phyloP scores from a whole-genome alignment of 2,888 invertebrate species.

The Hypsopygia costalis region DNA sequence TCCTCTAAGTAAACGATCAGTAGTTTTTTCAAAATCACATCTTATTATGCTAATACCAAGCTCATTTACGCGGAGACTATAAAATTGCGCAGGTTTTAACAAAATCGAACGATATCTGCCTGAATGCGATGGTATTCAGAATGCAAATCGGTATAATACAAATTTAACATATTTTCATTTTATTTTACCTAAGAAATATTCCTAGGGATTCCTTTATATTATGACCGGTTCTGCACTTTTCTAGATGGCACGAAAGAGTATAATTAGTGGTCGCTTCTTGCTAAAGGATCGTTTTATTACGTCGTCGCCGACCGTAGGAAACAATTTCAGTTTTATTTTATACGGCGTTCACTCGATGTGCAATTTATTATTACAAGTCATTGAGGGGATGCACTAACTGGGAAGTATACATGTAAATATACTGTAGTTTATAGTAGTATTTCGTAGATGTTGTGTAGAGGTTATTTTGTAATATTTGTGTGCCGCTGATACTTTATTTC shows the following conservation, averaged over 20 bases:
- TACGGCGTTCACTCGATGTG: no score
- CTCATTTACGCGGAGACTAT: background rate
- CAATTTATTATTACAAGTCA: no score
- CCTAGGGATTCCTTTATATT: background rate
- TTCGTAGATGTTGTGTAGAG: no score
- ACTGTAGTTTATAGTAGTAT: no score
- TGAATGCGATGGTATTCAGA: conserved; percentile 3
- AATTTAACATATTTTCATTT: conserved; percentile 1
- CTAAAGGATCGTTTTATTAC: background rate
- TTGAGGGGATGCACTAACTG: no score
- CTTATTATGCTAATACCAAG: background rate
- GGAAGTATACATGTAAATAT: no score
- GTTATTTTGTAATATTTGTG: no score
- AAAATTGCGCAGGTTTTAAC: background rate
- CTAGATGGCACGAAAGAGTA: background rate
- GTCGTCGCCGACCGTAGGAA: background rate
- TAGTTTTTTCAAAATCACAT: background rate
- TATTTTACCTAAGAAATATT: background rate
- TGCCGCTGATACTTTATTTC: no score
- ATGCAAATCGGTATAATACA: conserved; percentile 9
- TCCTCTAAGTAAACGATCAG: background rate
- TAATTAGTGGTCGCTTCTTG: background rate
- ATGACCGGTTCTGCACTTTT: background rate
- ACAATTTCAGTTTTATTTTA: no score
- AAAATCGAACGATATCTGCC: conserved; percentile 2